Evolutionary conservation across 1,140 invertebrate species (phyloP), one percentile per base, ranked within the genome.

Genomic region (Phthorimaea operculella): DNA sequence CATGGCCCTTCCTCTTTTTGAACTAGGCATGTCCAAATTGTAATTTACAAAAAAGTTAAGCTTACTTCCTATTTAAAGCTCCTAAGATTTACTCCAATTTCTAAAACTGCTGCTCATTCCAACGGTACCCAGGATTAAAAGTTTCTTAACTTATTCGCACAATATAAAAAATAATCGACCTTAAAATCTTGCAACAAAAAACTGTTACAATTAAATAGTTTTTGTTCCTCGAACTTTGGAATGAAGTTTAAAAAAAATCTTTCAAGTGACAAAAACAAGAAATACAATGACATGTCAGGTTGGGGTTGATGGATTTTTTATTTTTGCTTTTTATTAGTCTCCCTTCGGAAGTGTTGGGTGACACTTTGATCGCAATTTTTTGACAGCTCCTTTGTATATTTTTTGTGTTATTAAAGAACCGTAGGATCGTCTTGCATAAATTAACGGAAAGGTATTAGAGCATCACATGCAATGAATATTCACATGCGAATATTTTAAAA

Each of bases 201-300:
- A 83, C 74, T 85, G 81, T 82, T 78, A 85, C 81, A 85, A 85
- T 85, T 83, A 85, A 77, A 85, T 59, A 66, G 60, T 80, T 85
- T 85, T 85, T 85, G 79, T 83, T 76, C 76, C 64, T 69, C 64
- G 50, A 45, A 52, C 59, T 67, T 74, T 70, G 70, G 70, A 74
- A 28, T 28, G 21, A 6, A 28, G 21, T 28, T 76, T 63, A 68
- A 75, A 70, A 69, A 81, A 79, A 77, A 69, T 68, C 70, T 74
- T 76, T 74, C 71, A 75, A 83, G 78, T 81, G 78, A 80, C 78
- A 83, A 77, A 83, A 80, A 74, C 82, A 78, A 68, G 68, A 67
- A 67, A 59, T 64, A 82, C 79, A 82, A 83, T 77, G 76, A 79
- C 76, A 80, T 65, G 72, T 82, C 79, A 80, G 72, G 70, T 79